These are phyloP conservation scores for Brachionus asplanchnoidis DNA, from an alignment of 1,140 invertebrate species.

Conservation along the genomic window DNA sequence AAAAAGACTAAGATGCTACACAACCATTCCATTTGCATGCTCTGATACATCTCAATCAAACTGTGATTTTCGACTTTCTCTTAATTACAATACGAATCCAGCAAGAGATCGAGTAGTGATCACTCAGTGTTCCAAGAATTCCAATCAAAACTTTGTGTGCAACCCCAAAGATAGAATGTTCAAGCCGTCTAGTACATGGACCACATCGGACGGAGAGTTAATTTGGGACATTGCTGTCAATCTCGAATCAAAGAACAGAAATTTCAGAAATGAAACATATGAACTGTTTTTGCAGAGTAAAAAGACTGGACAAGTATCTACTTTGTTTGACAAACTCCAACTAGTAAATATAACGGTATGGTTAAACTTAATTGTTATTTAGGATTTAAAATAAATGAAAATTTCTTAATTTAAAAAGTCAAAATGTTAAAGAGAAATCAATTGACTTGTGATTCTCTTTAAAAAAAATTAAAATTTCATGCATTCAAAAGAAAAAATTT, in stretches of 20 bases:
- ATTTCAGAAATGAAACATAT: not conserved
- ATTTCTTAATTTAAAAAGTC: too few relatives aligned
- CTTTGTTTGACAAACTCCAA: not conserved
- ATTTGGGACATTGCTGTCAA: not conserved
- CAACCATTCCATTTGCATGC: slow-evolving; percentile 11
- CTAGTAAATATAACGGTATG: not conserved
- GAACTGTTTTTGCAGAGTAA: not conserved
- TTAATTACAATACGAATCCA: not conserved
- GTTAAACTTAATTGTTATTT: not conserved
- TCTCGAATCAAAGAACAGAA: not conserved
- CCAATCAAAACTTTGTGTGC: not conserved
- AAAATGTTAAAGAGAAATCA: too few relatives aligned
- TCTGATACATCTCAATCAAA: not conserved
- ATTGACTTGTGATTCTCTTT: not conserved
- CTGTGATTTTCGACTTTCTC: not conserved
- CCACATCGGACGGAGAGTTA: not conserved
- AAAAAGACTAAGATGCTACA: not conserved
- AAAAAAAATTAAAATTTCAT: not conserved
- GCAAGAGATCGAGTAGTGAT: not conserved
- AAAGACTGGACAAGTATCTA: not conserved
- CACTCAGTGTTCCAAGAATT: not conserved
- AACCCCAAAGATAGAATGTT: not conserved
- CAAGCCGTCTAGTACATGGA: not conserved
- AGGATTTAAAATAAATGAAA: not conserved
- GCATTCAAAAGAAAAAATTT: too few relatives aligned